Evolutionary conservation across 2,797 vertebrate species (phyloP).

Genomic region (Acanthurus leucopareius): DNA sequence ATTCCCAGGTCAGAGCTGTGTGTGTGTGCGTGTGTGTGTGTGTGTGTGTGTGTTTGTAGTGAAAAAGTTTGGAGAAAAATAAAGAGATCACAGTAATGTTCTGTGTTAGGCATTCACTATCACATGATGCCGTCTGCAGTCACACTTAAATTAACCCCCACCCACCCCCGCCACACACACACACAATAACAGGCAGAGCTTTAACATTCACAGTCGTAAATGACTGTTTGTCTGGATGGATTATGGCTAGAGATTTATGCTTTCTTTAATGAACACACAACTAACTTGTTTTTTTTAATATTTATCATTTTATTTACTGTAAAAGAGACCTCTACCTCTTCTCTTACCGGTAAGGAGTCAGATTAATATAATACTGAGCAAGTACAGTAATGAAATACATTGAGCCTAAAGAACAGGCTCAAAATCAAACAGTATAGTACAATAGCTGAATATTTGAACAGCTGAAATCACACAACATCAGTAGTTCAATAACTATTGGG

Average conservation of each 20-base stretch:
- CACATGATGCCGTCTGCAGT: slow-evolving; percentile 75
- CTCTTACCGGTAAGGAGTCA: slow-evolving; percentile 33
- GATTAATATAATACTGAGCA: slow-evolving; percentile 35
- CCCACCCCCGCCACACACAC: slow-evolving; percentile 30
- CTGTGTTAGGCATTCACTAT: slow-evolving; percentile 63
- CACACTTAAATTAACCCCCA: slow-evolving; percentile 61
- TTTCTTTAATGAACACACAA: neutral
- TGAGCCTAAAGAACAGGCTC: slow-evolving; percentile 51
- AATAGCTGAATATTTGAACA: slow-evolving; percentile 39
- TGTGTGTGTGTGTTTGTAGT: slow-evolving; percentile 17
- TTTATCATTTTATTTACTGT: slow-evolving; percentile 46
- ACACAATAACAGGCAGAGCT: slow-evolving; percentile 1
- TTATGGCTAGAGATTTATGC: slow-evolving; percentile 4
- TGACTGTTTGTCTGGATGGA: neutral
- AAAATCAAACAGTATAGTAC: slow-evolving; percentile 47
- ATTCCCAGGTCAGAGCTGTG: slow-evolving; percentile 69
- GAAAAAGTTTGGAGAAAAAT: slow-evolving; percentile 26
- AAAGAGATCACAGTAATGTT: slow-evolving; percentile 66
- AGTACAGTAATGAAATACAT: slow-evolving; percentile 25
- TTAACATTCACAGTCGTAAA: slow-evolving; percentile 8
- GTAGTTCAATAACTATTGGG: slow-evolving; percentile 70
- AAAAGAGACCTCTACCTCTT: slow-evolving; percentile 34
- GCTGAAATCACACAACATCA: slow-evolving; percentile 61
- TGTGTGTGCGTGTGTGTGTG: slow-evolving; percentile 57
- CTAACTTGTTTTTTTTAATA: slow-evolving; percentile 5